Conservation (phyloP, 2,888 invertebrate genomes). For the Rhagium mordax region DNA sequence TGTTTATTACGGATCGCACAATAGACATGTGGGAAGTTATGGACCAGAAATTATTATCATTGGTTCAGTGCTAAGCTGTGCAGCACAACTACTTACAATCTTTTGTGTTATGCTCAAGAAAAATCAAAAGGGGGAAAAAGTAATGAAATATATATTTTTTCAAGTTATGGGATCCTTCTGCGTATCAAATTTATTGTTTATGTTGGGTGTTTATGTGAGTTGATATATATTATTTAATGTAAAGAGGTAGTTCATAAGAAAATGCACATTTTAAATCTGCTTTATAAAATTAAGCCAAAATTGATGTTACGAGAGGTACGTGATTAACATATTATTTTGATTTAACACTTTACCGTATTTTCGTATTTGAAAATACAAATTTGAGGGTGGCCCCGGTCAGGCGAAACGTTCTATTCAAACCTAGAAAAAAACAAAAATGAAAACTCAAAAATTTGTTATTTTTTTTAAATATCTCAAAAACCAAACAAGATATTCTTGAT, state of each 20-base stretch:
- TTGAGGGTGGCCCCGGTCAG: no score
- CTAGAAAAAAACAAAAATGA: no score
- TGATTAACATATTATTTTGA: no score
- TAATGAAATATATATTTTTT: slow-evolving; percentile 74
- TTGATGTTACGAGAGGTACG: no score
- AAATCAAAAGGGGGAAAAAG: slow-evolving; percentile 63
- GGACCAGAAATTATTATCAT: slow-evolving; percentile 71
- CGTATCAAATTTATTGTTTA: slow-evolving; percentile 76
- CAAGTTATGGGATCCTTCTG: slow-evolving; percentile 77
- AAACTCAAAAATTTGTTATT: no score
- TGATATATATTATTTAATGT: not conserved
- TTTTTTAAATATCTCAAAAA: no score
- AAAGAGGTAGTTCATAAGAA: no score
- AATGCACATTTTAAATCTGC: not conserved
- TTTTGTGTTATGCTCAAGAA: slow-evolving; percentile 68
- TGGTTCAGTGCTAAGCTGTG: slow-evolving; percentile 71
- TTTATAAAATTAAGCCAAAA: no score
- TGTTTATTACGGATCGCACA: slow-evolving; percentile 77
- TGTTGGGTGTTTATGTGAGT: slow-evolving; percentile 78
- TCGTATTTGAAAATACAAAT: no score
- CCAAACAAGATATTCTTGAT: no score
- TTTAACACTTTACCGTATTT: no score
- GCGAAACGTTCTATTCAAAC: no score
- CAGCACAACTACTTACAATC: slow-evolving; percentile 71
- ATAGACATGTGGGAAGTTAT: slow-evolving; percentile 72